These are phyloP conservation scores for Sarcophilus harrisii DNA, from an alignment of 2,797 vertebrate species.

Conservation along the genomic window DNA sequence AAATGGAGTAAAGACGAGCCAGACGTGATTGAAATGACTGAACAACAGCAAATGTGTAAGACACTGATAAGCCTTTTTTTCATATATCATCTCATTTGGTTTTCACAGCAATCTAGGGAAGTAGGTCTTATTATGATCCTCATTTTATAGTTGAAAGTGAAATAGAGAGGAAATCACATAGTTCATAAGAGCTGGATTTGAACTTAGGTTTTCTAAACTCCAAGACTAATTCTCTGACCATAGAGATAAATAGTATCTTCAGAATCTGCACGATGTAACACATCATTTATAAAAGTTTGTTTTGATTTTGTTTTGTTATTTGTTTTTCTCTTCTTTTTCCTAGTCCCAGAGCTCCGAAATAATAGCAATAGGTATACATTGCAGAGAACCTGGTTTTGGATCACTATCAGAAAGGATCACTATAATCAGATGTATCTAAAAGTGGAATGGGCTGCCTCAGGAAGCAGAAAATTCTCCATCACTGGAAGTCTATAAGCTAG, in stretches of 20 bases:
- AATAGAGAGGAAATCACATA: neutral
- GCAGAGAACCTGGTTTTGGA: neutral
- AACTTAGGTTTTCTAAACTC: neutral
- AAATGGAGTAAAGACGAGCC: neutral
- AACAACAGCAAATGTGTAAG: neutral
- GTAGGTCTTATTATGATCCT: neutral
- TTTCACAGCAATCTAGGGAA: neutral
- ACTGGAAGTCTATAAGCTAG: neutral
- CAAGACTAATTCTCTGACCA: neutral
- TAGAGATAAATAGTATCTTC: neutral
- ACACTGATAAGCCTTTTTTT: neutral
- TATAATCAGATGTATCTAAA: neutral
- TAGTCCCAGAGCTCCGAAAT: neutral
- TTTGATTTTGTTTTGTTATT: neutral
- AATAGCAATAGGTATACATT: neutral
- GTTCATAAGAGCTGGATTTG: neutral
- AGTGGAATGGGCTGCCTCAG: neutral
- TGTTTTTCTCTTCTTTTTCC: neutral
- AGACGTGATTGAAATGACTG: neutral
- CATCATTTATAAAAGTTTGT: neutral
- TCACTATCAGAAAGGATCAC: neutral
- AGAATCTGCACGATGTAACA: neutral
- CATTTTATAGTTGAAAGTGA: neutral
- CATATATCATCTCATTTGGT: neutral
- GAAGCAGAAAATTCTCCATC: neutral